A percentile compares a stretch with the other conserved stretches of the same genome.
These are phyloP conservation scores for Gymnosoma rotundatum DNA, from an alignment of 2,888 invertebrate species.

Conservation along the genomic window DNA sequence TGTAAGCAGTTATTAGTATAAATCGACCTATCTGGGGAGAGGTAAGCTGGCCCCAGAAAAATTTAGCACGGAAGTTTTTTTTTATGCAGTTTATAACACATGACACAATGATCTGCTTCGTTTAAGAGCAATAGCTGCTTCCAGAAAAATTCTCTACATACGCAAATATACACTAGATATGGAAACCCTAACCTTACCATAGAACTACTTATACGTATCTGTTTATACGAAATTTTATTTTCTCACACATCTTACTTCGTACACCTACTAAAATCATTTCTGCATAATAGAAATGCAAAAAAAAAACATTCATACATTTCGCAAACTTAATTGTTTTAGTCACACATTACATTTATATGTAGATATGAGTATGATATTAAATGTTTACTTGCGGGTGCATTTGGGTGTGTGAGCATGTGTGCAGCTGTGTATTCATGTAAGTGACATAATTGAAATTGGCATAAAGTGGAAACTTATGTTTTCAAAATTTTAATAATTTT, in stretches of 20 bases:
- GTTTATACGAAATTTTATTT: neutral
- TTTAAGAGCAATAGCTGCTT: too few relatives aligned
- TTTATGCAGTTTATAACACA: too few relatives aligned
- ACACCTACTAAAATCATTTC: neutral
- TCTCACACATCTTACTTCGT: neutral
- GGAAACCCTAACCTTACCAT: neutral
- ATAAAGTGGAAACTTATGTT: constrained; percentile 71
- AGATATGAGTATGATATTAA: constrained; percentile 4
- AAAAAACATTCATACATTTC: constrained; percentile 41
- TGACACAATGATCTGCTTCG: too few relatives aligned
- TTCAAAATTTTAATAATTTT: constrained; percentile 68
- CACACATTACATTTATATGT: constrained; percentile 12
- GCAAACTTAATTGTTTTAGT: constrained; percentile 61
- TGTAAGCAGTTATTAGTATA: too few relatives aligned
- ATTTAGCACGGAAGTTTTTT: too few relatives aligned
- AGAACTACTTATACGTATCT: neutral
- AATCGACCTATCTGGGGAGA: too few relatives aligned
- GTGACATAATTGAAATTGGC: constrained; percentile 71
- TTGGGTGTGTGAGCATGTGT: neutral
- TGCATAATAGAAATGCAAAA: constrained; percentile 52
- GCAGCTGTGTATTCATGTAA: constrained; percentile 44
- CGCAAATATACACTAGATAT: too few relatives aligned
- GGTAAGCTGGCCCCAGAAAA: too few relatives aligned
- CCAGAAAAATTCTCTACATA: too few relatives aligned
- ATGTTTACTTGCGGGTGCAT: constrained; percentile 18